Percentiles rank a stretch among this genome's conserved stretches.
These are phyloP conservation scores for Mongoloraphidia duomilia DNA, from an alignment of 2,888 invertebrate genomes.

Conservation along the genomic window DNA sequence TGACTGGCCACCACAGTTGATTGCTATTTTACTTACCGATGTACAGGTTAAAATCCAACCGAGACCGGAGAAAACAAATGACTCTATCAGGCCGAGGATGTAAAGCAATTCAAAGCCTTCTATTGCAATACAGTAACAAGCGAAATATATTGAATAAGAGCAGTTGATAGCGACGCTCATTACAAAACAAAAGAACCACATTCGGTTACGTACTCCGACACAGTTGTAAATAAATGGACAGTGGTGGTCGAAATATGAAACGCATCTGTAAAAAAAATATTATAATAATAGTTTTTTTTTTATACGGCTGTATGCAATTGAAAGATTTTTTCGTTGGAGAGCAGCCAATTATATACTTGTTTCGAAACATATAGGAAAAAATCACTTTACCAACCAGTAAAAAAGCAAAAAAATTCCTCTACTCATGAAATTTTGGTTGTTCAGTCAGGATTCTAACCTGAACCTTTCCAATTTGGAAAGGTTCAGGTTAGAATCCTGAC, in stretches of 20 bases:
- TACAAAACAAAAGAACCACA: constrained; percentile 87
- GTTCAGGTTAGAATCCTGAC: too few species aligned
- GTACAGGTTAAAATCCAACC: constrained; percentile 81
- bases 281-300: too few species aligned
- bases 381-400: too few species aligned
- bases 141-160: constrained; percentile 76
- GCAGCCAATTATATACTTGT: too few species aligned
- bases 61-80: constrained; percentile 69
- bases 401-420: too few species aligned
- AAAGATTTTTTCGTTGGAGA: too few species aligned
- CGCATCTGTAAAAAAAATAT: constrained; percentile 29
- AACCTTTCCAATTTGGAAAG: too few species aligned
- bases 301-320: too few species aligned
- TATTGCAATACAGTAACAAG: constrained; percentile 68
- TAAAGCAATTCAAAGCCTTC: constrained; percentile 78
- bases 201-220: constrained; percentile 78
- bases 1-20: neutral
- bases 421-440: too few species aligned
- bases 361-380: too few species aligned
- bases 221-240: constrained; percentile 94
- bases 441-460: too few species aligned
- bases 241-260: constrained; percentile 82
- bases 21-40: constrained; percentile 47
- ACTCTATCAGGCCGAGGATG: constrained; percentile 66
- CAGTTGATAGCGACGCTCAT: constrained; percentile 79